Evolutionary conservation across 2,113 vertebrate genomes (phyloP).

Genomic region (Lophotis ruficrista): DNA sequence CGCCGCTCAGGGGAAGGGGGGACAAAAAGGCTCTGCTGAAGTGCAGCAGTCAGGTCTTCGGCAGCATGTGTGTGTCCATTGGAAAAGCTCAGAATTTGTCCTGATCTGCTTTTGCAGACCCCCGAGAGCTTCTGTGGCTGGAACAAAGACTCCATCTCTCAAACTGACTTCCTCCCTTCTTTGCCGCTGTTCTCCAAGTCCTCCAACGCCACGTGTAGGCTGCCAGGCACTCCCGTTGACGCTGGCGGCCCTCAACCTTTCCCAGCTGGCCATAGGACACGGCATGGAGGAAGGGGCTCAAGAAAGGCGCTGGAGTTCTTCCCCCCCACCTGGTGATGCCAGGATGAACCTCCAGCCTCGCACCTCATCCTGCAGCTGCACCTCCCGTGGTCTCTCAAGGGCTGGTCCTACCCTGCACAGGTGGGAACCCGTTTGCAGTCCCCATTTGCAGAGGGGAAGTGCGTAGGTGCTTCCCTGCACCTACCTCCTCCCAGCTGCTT

Average conservation of each 20-base stretch:
- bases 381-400: neutral
- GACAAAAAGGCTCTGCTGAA: neutral
- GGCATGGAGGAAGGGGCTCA: neutral
- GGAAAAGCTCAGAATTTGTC: neutral
- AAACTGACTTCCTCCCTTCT: neutral
- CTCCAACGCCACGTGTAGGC: neutral
- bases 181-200: neutral
- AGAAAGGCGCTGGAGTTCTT: neutral
- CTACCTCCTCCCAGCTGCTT: neutral
- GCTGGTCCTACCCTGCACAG: neutral
- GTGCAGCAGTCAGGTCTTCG: neutral
- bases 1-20: neutral
- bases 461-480: neutral
- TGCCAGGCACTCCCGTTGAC: neutral
- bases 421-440: neutral
- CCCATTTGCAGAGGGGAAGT: neutral
- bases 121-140: neutral
- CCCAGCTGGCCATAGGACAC: neutral
- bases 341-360: neutral
- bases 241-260: neutral
- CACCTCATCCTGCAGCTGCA: accelerated
- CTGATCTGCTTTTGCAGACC: neutral
- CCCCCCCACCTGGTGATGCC: neutral
- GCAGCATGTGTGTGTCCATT: neutral
- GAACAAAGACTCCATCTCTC: neutral